Evolutionary conservation across 2,797 vertebrate genomes (phyloP).

Genomic region (Picus viridis): DNA sequence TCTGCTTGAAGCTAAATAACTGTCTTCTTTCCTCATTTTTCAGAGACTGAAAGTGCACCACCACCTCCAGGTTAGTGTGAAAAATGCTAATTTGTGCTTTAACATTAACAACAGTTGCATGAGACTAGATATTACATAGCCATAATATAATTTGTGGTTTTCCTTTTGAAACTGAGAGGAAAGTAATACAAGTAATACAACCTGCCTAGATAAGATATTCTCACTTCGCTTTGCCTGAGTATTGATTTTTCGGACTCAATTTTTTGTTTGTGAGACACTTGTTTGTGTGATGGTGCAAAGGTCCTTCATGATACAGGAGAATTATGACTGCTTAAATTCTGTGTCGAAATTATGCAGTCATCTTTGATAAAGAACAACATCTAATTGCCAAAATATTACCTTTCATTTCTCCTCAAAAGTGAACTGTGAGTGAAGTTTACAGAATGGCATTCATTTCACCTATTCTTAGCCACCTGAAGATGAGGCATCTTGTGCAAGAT

Average conservation of each 20-base stretch:
- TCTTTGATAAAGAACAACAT: not conserved
- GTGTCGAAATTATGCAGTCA: not conserved
- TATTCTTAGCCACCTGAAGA: not conserved
- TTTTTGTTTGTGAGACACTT: not conserved
- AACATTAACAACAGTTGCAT: not conserved
- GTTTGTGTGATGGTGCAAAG: not conserved
- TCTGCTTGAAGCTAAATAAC: not conserved
- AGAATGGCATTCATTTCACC: not conserved
- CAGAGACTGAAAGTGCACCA: conserved; percentile 74
- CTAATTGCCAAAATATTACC: not conserved
- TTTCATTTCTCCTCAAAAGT: not conserved
- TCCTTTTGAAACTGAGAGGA: not conserved
- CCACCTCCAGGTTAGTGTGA: conserved; percentile 76
- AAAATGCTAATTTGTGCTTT: not conserved
- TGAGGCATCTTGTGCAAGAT: not conserved
- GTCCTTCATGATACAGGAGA: not conserved
- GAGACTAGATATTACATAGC: not conserved
- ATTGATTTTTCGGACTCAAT: not conserved
- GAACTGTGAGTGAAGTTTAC: not conserved
- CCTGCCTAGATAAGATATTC: not conserved
- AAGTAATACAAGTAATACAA: not conserved
- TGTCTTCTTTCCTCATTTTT: conserved; percentile 55
- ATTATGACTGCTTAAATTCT: not conserved
- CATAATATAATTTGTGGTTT: not conserved
- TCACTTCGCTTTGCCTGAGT: not conserved